Evolutionary conservation across 2,888 invertebrate species (phyloP), one percentile per base, ranked within the genome.

Genomic region (Standfussiana lucernea): DNA sequence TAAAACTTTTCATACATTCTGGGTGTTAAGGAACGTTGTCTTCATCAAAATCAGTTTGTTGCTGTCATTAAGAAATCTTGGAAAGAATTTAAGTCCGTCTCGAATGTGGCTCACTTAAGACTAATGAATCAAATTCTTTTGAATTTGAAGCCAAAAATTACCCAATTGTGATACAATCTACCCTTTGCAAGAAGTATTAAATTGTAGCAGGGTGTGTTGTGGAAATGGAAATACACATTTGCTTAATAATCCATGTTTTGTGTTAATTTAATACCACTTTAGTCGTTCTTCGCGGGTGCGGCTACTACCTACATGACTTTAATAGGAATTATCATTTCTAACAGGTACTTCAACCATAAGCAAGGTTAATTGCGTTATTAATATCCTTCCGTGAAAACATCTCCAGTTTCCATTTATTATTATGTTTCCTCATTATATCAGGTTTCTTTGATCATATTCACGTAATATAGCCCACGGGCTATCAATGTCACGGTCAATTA

Each of bases 401-500:
- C 18, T 82, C 32, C 13, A 69, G 72, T 69, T 61, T 53, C 59
- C 37, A 71, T 59, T 59, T 50, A 69, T 59, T 21, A 35, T 4
- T 32, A 64, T 56, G 21, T 64, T 61, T 74, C 56, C 47, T 72
- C 13, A 66, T 66, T 86, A 42, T 78, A 88, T 79, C 70, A 21
- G 65, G 77, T 81, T 75, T 80, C 72, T 69, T 84, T 78, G 87
- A 87, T 88, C 84, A 85, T 82, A 85, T 86, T 86, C n/a, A 86
- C 88, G 90, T 91, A n/a, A n/a, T n/a, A n/a, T n/a, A n/a, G n/a
- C n/a, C n/a, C n/a, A n/a, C n/a, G 90, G 91, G 89, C 35, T 91
- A 92, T 88, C 93, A 93, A 93, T 92, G 92, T 91, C 93, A 91
- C 76, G 93, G 93, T 90, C 93, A 91, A 87, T 88, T 79, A 83